These are phyloP conservation scores for Sthenelais limicola DNA, from an alignment of 2,888 invertebrate genomes.

Conservation along the genomic window DNA sequence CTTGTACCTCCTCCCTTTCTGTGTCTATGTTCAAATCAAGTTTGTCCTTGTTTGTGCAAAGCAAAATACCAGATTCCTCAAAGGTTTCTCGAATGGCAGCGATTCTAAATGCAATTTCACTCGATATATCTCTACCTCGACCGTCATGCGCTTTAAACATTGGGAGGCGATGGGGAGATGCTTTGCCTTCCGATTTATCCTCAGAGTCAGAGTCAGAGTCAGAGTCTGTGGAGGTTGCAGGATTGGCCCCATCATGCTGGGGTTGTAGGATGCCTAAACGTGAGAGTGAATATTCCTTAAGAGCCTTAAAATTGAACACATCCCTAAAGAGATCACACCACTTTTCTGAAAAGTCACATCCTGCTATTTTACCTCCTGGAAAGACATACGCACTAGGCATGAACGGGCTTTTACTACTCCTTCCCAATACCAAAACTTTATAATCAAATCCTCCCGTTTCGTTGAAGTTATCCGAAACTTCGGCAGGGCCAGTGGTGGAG, in stretches of 20 bases:
- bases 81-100: constrained; percentile 91
- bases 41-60: constrained; percentile 35
- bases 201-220: no score
- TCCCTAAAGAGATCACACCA: constrained; percentile 80
- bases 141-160: constrained; percentile 27
- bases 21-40: background rate
- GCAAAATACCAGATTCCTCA: constrained; percentile 86
- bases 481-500: no score
- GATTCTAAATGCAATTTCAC: constrained; percentile 83
- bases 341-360: constrained; percentile 79
- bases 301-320: constrained; percentile 12
- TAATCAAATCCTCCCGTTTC: constrained; percentile 50
- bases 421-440: constrained; percentile 73
- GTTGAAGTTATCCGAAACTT: no score
- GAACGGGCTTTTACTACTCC: constrained; percentile 81
- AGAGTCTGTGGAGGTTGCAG: no score
- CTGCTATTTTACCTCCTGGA: constrained; percentile 86
- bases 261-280: constrained; percentile 4
- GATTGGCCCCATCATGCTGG: no score
- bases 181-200: background rate
- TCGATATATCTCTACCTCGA: constrained; percentile 52
- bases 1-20: background rate
- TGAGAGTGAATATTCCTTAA: background rate
- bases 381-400: constrained; percentile 89
- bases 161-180: constrained; percentile 7